Base-by-base conservation (phyloP, 2,797 vertebrate species). In the Monodelphis domestica region DNA sequence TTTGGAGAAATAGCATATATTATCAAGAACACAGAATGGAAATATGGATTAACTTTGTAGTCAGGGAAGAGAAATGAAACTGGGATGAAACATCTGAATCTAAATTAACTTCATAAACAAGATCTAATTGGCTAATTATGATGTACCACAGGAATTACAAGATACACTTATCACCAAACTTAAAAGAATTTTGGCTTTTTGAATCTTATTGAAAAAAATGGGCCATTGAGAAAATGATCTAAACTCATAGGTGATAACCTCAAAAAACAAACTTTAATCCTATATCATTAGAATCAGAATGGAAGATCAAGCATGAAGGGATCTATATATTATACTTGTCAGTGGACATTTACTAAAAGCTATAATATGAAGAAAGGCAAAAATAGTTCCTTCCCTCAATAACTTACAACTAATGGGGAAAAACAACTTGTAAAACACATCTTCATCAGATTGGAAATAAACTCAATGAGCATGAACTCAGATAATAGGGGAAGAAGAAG, bases 81-180 rank as follows among this genome's bases (percentile, higher is more conserved):
- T 0, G 15, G 0, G 11, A 55, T 54, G 89, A 70, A 89, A 26
- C 24, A n/a, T 55, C 2, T 94, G 51, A 91, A 56, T 90, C 78
- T 45, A 78, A 78, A 78, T 89, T 91, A 59, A 24, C 53, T 30
- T 94, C 52, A 70, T 90, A 53, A 91, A 50, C 87, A 45, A 14
- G 4, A 6, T 91, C 52, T 26, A 54, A 17, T 54, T 53, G n/a
- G 84, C 30, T 17, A 70, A 91, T 57, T 29, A 57, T 88, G 91
- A 57, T 12, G 54, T 54, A 90, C 70, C 54, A 33, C 30, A 57
- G 26, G 15, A 55, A 56, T 91, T 94, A 87, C 52, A 91, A 94
- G 45, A 53, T 91, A 4, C 89, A 53, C 50, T 53, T 89, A n/a
- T 15, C n/a, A 12, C 3, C 26, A 1, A 84, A 28, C 51, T 53